Base-by-base conservation (phyloP, 2,888 invertebrate genomes). In the Maniola hyperantus region DNA sequence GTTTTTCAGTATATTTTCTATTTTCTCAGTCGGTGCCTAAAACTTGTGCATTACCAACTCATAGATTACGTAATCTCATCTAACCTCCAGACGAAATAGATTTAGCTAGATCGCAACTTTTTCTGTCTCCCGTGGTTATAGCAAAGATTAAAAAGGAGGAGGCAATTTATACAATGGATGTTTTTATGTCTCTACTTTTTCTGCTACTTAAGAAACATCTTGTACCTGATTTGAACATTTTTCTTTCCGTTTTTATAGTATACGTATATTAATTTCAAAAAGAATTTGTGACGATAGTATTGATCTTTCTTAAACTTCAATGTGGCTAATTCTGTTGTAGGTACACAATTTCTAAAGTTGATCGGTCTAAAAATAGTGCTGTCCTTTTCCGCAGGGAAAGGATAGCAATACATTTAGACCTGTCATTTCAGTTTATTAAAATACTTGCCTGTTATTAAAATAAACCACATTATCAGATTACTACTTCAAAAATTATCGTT, bases 41-140 rank as follows among this genome's bases (percentile, higher is more conserved):
- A 18, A 26, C 10, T 18, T 57, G 48, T 46, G 51, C 39, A 67
- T 63, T 54, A 64, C 46, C 51, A 46, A 58, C 39, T 67, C 62
- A 64, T 58, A 59, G 67, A 59, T 64, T 59, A 63, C 51, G 55
- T 57, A 63, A 67, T 67, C 59, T 54, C 18, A 64, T 67, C 59
- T 59, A 53, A 64, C 59, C 60, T 50, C 54, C 48, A 7, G 42
- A 39, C 53, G 58, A 59, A 36, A 58, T 54, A 59, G 62, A 55
- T 36, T 50, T 33, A 50, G 50, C 34, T 20, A 54, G 36, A 64
- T 54, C 64, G 64, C 48, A 48, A 34, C 46, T 67, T 67, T 59
- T 64, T 39, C 36, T 61, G 54, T 66, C 61, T 61, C 53, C 44
- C 50, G 42, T 53, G 46, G 53, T 60, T 55, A 61, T 60, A 60